These are phyloP conservation scores for Nesometra sesokonis DNA, from an alignment of 35 echinoderm and acorn worm species.

Conservation along the genomic window DNA sequence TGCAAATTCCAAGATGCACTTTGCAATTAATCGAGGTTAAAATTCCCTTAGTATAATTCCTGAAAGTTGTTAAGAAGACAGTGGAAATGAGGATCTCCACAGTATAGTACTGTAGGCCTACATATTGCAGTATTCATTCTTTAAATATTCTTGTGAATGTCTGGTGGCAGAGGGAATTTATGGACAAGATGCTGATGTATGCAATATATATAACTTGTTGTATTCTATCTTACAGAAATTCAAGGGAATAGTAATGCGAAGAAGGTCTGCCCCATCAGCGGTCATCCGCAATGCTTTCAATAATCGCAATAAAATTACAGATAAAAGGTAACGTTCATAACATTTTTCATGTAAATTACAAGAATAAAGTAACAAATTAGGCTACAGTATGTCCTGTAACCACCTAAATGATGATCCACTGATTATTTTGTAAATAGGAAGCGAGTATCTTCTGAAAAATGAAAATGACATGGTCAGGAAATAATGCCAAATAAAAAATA, in stretches of 20 bases:
- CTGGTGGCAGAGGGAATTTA: not conserved
- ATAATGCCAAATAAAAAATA: no score
- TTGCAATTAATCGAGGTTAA: not conserved
- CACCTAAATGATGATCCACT: not conserved
- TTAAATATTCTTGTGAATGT: not conserved
- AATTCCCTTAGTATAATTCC: not conserved
- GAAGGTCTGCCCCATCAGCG: slow-evolving; percentile 42
- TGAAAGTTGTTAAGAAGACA: not conserved
- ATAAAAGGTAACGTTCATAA: slow-evolving; percentile 15
- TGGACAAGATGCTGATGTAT: not conserved
- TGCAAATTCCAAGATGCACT: not conserved
- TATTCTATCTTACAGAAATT: slow-evolving; percentile 38
- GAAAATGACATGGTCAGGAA: no score
- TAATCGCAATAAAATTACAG: slow-evolving; percentile 13
- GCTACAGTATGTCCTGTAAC: no score
- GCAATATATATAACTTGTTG: no score
- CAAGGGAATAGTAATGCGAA: slow-evolving; percentile 29
- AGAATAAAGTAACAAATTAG: no score
- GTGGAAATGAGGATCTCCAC: not conserved
- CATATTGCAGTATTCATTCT: not conserved
- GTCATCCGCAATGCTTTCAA: slow-evolving; percentile 39
- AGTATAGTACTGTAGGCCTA: not conserved
- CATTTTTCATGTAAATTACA: not conserved
- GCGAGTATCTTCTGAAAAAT: no score
- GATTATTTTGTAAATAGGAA: no score